Conservation (phyloP, 2,113 vertebrate species). For the Tichodroma muraria region DNA sequence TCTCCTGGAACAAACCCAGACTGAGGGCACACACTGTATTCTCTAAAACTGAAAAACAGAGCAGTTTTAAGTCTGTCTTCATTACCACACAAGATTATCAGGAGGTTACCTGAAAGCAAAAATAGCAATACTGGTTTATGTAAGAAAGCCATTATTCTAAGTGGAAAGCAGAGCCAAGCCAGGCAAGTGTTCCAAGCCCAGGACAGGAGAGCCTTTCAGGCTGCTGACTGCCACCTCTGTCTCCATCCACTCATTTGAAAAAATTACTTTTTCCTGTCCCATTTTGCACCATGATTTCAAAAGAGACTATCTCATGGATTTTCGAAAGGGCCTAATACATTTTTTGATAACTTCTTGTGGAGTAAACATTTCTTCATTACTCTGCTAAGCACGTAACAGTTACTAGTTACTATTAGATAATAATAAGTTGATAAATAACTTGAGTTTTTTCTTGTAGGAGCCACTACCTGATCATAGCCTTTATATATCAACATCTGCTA, state of each 20-base stretch:
- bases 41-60: not conserved
- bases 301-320: not conserved
- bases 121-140: not conserved
- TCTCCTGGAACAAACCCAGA: not conserved
- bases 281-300: not conserved
- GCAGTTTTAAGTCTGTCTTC: not conserved
- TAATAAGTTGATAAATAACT: not conserved
- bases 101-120: not conserved
- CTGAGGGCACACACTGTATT: not conserved
- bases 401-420: not conserved
- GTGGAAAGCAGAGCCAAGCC: not conserved
- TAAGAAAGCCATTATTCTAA: not conserved
- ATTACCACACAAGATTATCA: not conserved
- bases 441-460: not conserved
- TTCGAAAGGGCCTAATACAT: not conserved
- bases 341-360: not conserved
- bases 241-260: not conserved
- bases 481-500: not conserved
- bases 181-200: not conserved
- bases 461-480: not conserved
- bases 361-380: not conserved
- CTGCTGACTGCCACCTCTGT: not conserved
- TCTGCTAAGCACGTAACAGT: not conserved
- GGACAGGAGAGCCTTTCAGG: not conserved
- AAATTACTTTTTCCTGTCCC: not conserved